Base-by-base conservation (phyloP, 1,140 invertebrate species). In the Caenorhabditis latens region DNA sequence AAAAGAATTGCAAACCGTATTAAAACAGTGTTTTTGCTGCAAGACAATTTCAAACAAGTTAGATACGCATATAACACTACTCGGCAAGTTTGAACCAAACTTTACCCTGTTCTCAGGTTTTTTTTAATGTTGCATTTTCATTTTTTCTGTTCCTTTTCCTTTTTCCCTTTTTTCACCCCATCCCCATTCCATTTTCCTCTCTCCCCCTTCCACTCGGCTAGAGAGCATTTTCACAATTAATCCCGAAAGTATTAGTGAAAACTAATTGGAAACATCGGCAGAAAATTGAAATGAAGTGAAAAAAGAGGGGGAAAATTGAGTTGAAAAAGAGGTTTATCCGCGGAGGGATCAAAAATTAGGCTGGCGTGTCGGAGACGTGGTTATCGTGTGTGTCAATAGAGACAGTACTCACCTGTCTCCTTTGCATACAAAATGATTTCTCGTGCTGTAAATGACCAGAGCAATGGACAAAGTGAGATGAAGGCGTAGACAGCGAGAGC, bases 371-470 rank as follows among this genome's bases (percentile, higher is more conserved):
- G 50, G 9, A 16, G 50, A 53, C 16, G 50, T 1, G 50, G 4
- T 53, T 9, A 13, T 16, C 16, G 50, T 2, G 50, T 9, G 50
- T 61, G 63, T n/a, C 19, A 61, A 32, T 11, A n/a, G 24, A 61
- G 4, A n/a, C 3, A 4, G 19, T n/a, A 14, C 43, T 79, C 53
- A 79, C 87, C 91, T n/a, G 91, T 92, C 82, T 91, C 92, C 67
- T 92, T 92, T 53, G 92, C 91, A 71, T 92, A 92, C 19, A 92
- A 90, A 61, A 92, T 87, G 32, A 92, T 86, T 90, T 92, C 91
- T 53, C 90, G 85, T 14, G 91, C 90, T 53, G 89, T 91, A 75
- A 92, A 92, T 40, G 90, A 92, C 85, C 87, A 91, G 9, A 92
- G 86, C 8, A 92, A 84, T 2, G 91, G 91, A 50, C 91, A 92